Percentiles rank a stretch among this genome's conserved stretches.
These are phyloP conservation scores for Drosophila prostipennis DNA, from an alignment of 2,888 invertebrate species.

Conservation along the genomic window DNA sequence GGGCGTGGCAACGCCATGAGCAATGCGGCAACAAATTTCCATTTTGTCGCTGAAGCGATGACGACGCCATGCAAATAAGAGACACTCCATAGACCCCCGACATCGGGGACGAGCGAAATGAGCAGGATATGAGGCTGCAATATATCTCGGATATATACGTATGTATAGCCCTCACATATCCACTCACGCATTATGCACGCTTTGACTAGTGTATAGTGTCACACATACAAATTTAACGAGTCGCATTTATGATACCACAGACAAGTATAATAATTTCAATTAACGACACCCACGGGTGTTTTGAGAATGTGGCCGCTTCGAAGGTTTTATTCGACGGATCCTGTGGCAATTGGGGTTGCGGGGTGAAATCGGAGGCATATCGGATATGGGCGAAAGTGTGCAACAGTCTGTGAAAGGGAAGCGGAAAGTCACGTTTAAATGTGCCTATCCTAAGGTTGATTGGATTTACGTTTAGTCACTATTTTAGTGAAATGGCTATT, in stretches of 20 bases:
- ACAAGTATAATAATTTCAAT: constrained; percentile 79
- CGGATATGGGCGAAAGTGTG: background rate
- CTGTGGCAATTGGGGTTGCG: constrained; percentile 10
- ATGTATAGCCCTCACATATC: constrained; percentile 12
- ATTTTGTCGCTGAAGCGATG: constrained; percentile 63
- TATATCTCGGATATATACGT: constrained; percentile 43
- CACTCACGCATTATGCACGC: constrained; percentile 25
- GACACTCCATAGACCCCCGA: constrained; percentile 56
- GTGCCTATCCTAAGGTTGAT: background rate
- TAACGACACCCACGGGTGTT: constrained; percentile 78
- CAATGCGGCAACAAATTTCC: constrained; percentile 76
- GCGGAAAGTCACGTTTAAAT: constrained; percentile 12
- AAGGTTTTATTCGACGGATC: constrained; percentile 6
- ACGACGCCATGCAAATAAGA: constrained; percentile 70
- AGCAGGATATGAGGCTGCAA: constrained; percentile 30
- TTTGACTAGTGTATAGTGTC: constrained; percentile 50
- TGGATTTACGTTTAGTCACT: background rate
- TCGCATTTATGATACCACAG: constrained; percentile 79
- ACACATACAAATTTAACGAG: constrained; percentile 78
- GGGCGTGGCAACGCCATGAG: constrained; percentile 53
- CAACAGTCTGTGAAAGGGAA: constrained; percentile 4
- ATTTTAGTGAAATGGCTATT: background rate
- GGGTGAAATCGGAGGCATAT: background rate
- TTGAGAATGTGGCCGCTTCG: constrained; percentile 51
- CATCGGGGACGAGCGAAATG: constrained; percentile 33